Conservation (phyloP, 37 sponge, comb jelly and placozoan species). For the Cliona cf. orientalis region DNA sequence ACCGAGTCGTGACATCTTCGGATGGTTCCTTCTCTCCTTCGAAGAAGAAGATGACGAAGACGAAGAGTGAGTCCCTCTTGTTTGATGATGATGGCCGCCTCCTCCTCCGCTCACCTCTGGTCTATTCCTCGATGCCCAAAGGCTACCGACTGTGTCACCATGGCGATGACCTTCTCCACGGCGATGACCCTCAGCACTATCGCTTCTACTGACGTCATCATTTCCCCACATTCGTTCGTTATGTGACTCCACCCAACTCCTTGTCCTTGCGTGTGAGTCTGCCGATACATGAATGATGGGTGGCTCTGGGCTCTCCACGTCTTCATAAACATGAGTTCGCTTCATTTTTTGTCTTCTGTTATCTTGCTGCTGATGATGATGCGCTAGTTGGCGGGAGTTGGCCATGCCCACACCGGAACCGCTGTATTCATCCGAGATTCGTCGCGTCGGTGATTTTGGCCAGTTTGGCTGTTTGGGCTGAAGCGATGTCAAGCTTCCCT, state of each 20-base stretch:
- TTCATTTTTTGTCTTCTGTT: background rate
- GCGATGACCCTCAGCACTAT: background rate
- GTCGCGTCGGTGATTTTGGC: background rate
- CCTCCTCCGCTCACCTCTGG: background rate
- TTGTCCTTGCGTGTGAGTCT: background rate
- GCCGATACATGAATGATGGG: background rate
- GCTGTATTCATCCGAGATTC: background rate
- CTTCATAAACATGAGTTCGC: conserved; percentile 16
- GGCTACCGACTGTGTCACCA: conserved; percentile 27
- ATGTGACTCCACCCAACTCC: conserved; percentile 27
- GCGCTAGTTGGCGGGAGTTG: background rate
- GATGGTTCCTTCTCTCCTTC: too few relatives aligned
- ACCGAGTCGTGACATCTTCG: conserved; percentile 3
- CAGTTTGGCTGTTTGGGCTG: conserved; percentile 21
- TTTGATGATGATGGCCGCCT: background rate
- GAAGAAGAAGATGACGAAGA: background rate
- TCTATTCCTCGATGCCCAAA: conserved; percentile 34
- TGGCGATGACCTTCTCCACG: too few relatives aligned
- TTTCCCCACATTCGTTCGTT: conserved; percentile 33
- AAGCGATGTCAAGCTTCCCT: background rate
- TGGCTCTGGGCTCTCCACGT: conserved; percentile 3
- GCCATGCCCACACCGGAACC: background rate
- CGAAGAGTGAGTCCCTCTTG: background rate
- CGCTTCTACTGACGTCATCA: background rate
- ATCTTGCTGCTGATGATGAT: background rate